These are phyloP conservation scores for Gorsachius goisagi DNA, from an alignment of 2,113 vertebrate genomes.

Conservation along the genomic window DNA sequence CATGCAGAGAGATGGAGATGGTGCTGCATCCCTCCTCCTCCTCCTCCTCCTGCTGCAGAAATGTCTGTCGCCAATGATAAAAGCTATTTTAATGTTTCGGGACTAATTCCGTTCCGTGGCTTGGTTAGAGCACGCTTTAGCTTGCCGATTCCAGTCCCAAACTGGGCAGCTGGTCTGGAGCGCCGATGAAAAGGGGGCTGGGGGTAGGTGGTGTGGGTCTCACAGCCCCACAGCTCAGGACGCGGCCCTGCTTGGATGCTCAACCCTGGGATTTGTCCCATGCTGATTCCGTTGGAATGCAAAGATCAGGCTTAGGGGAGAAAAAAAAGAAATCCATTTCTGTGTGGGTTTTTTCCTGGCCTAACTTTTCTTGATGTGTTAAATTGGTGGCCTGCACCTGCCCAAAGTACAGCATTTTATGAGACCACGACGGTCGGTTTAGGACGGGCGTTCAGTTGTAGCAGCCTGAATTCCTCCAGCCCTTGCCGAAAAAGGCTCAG, in stretches of 20 bases:
- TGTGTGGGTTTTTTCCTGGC: neutral
- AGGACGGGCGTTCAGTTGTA: neutral
- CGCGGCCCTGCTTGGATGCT: neutral
- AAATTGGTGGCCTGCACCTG: neutral
- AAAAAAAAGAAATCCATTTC: neutral
- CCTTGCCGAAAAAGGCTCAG: neutral
- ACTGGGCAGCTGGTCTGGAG: neutral
- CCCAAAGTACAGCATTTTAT: neutral
- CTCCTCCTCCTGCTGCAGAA: neutral
- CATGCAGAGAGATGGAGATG: neutral
- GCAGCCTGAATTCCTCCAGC: neutral
- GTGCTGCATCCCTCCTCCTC: neutral
- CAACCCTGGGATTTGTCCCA: neutral
- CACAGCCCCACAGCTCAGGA: neutral
- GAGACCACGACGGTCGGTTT: rapidly evolving
- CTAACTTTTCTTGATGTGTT: neutral
- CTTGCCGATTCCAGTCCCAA: neutral
- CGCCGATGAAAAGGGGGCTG: neutral
- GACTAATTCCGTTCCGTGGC: neutral
- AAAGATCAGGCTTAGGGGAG: neutral
- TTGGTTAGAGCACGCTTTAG: neutral
- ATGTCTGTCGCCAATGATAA: neutral
- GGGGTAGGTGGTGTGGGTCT: neutral
- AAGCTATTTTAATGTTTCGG: rapidly evolving
- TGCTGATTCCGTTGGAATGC: neutral